Evolutionary conservation across 35 echinoderm and acorn worm genomes (phyloP), one percentile per base, ranked within the genome.

Genomic region (Amphiura filiformis): DNA sequence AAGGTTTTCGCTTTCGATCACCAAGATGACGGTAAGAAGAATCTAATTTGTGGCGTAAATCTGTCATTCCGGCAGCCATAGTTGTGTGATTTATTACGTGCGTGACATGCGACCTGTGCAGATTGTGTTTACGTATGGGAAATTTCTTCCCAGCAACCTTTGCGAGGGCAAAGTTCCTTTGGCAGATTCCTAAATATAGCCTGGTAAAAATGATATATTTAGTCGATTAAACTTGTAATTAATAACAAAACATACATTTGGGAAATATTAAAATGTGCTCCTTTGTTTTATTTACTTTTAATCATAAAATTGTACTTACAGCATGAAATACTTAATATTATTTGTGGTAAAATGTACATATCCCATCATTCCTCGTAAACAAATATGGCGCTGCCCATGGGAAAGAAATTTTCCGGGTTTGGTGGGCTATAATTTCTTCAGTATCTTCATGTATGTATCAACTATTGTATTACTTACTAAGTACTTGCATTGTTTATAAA

Each of bases 31-130:
- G 87, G 44, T 90, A 83, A 31, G 84, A 77, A 22, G 78, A 80
- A 37, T 90, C 88, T 39, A 94, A 79, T 87, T 90, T 94, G 47
- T 87, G 77, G 32, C 93, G 93, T 23, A 94, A 81, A 77, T 94
- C 93, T 65, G 84, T 61, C 47, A 56, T 87, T 35, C 64, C 65
- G n/a, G 76, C 57, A 14, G 93, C 83, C 93, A 94, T 94, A 65
- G 77, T 78, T 36, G n/a, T 70, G 61, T 30, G 61, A 70, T 4
- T 9, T 47, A 17, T 9, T 47, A 47, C 17, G 41, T 47, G 41
- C 17, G 41, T 17, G 41, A 30, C 61, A 52, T 52, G 44, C 44
- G 44, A 52, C 7, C 20, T 20, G 61, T 70, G 1, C 17, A 70
- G 61, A 70, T 70, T n/a, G 20, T 70, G 61, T 70, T 70, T 70